Evolutionary conservation across 2,113 vertebrate genomes (phyloP).

Genomic region (Noctilio leporinus): DNA sequence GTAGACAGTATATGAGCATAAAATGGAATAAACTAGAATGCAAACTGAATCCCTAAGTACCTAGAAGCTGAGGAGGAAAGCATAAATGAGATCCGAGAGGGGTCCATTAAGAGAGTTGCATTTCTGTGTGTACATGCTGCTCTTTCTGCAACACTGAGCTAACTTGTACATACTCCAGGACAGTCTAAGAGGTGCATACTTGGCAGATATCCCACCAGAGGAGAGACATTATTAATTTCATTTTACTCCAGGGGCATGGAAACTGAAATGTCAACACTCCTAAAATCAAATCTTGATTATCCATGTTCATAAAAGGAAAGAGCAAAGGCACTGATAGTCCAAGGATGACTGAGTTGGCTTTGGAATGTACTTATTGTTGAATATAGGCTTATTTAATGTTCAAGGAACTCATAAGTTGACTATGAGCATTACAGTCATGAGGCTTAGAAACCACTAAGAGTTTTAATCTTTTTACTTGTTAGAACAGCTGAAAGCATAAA

Average conservation of each 20-base stretch:
- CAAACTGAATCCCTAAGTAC: background rate
- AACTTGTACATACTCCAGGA: background rate
- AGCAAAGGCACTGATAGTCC: background rate
- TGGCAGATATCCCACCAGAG: background rate
- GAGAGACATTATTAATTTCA: background rate
- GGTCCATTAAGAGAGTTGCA: background rate
- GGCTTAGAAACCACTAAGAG: background rate
- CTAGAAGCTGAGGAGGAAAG: background rate
- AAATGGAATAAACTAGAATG: background rate
- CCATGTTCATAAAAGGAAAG: background rate
- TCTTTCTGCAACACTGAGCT: background rate
- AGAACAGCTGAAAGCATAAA: background rate
- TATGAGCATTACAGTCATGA: background rate
- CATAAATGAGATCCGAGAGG: background rate
- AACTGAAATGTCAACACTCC: background rate
- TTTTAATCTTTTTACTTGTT: background rate
- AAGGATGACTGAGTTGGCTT: background rate
- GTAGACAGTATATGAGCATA: background rate
- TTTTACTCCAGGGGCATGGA: background rate
- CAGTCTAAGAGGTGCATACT: background rate
- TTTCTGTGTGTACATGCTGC: background rate
- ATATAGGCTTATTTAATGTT: background rate
- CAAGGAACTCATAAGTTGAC: background rate
- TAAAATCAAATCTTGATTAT: background rate
- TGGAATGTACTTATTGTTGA: background rate